Base-by-base conservation (phyloP, 1,140 invertebrate species). In the Drosophila funebris region DNA sequence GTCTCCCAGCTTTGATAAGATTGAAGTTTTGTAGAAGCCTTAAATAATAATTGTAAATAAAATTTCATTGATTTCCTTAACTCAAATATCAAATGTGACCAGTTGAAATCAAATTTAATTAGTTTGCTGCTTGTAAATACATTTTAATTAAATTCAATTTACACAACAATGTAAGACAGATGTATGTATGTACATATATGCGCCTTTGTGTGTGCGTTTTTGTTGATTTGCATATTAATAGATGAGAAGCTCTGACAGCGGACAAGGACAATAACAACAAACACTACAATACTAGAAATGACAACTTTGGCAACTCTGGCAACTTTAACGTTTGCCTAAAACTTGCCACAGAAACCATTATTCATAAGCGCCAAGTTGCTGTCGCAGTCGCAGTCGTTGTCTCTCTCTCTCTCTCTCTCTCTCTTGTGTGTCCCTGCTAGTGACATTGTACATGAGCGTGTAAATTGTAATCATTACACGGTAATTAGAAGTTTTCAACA, bases 401-500 rank as follows among this genome's bases (percentile, higher is more conserved):
- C 13, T 29, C 8, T 44, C 48, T 52, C 48, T 8, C 27, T 33
- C 29, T 20, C 24, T 11, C 37, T 18, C 27, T 18, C 24, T 29
- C 18, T 18, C 8, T 50, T 50, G 14, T 18, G 1, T 31, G 29
- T 33, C 48, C 11, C 24, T 43, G 54, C 9, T 22, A 11, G 14
- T 43, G 37, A 57, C 41, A 48, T 31, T 33, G 14, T 29, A 6
- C 11, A 48, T 7, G 46, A 14, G 27, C 61, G 36, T 78, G 78
- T 76, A 75, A 76, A 85, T 62, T 76, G 61, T 50, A 82, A 87
- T 71, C 39, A 83, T 88, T 88, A 88, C 78, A 79, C 50, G 71
- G 72, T 79, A 88, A 83, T 88, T 88, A 74, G 46, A 79, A 79
- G 73, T 88, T 83, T 79, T 83, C 70, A 60, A 48, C 68, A 57